Conservation (phyloP, 2,797 vertebrate genomes). For the Tolypeutes matacus region DNA sequence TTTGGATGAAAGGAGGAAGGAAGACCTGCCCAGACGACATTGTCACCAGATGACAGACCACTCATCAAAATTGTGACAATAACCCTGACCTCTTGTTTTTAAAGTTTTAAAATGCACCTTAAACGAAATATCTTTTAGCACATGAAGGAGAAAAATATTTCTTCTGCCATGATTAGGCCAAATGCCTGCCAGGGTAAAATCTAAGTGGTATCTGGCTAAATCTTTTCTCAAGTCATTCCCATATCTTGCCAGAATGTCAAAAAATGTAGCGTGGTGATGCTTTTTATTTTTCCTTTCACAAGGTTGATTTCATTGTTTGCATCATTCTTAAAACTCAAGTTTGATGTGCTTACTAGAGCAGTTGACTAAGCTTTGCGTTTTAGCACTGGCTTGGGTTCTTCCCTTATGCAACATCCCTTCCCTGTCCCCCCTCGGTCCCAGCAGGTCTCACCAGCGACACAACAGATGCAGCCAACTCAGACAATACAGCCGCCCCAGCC, state of each 20-base stretch:
- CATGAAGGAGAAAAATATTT: conserved; percentile 25
- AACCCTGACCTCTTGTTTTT: background rate
- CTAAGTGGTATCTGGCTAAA: conserved; percentile 59
- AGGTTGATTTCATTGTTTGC: background rate
- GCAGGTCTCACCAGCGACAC: conserved; percentile 96
- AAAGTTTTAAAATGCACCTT: conserved; percentile 58
- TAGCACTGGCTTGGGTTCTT: background rate
- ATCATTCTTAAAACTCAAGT: conserved; percentile 28
- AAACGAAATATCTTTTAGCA: conserved; percentile 76
- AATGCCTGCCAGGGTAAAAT: conserved; percentile 79
- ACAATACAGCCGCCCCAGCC: conserved; percentile 96
- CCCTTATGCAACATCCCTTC: rapidly evolving
- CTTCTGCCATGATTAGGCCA: conserved; percentile 61
- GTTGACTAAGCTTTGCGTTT: background rate
- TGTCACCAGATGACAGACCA: background rate
- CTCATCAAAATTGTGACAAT: background rate
- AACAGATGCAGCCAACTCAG: conserved; percentile 99
- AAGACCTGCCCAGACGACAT: background rate
- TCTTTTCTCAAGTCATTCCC: conserved; percentile 66
- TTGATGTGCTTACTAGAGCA: background rate
- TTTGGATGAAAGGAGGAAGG: background rate
- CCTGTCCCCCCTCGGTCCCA: background rate
- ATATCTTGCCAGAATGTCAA: conserved; percentile 65
- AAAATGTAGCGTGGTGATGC: background rate
- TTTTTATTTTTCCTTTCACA: background rate